These are phyloP conservation scores for Drosophila eohydei DNA, from an alignment of 2,888 invertebrate species.

Conservation along the genomic window DNA sequence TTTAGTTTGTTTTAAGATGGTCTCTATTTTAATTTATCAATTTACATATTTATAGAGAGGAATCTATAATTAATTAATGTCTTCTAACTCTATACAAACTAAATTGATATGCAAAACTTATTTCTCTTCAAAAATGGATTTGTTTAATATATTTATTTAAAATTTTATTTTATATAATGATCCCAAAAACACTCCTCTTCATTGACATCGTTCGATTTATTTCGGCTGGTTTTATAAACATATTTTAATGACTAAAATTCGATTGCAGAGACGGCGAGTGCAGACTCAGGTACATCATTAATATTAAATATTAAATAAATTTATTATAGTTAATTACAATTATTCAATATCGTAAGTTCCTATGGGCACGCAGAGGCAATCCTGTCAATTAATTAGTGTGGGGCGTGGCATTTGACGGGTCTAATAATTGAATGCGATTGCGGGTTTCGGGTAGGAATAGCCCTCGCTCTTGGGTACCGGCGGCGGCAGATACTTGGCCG, in stretches of 20 bases:
- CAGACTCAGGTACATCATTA: slow-evolving; percentile 68
- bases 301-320: slow-evolving; percentile 75
- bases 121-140: neutral
- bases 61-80: no score
- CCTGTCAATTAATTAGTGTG: slow-evolving; percentile 65
- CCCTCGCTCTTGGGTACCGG: slow-evolving; percentile 58
- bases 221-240: slow-evolving; percentile 68
- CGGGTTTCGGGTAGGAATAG: slow-evolving; percentile 77
- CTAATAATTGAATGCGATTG: slow-evolving; percentile 71
- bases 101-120: neutral
- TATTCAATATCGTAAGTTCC: slow-evolving; percentile 78
- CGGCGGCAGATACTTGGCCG: slow-evolving; percentile 50
- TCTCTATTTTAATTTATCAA: no score
- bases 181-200: neutral
- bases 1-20: no score
- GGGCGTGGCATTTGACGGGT: slow-evolving; percentile 27
- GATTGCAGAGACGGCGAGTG: slow-evolving; percentile 57
- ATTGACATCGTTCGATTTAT: slow-evolving; percentile 63
- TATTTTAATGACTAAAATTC: slow-evolving; percentile 82
- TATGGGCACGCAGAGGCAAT: slow-evolving; percentile 79
- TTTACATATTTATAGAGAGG: no score
- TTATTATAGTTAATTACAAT: slow-evolving; percentile 76
- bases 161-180: no score
- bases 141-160: neutral
- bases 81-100: no score